Evolutionary conservation across 2,113 vertebrate species (phyloP).

Genomic region (Regulus satrapa): DNA sequence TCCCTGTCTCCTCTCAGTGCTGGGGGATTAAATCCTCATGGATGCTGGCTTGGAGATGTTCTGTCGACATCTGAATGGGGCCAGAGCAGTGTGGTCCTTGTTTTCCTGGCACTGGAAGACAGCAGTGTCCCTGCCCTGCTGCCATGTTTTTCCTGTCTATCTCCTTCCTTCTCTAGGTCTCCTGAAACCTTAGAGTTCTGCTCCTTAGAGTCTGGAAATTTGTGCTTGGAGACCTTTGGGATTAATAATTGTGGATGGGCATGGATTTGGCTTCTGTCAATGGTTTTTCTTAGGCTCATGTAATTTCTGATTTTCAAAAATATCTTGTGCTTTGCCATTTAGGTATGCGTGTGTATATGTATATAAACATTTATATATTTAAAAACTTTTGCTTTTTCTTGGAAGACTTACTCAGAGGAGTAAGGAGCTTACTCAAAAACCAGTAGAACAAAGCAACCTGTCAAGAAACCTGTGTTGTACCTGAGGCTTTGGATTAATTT

Average conservation of each 20-base stretch:
- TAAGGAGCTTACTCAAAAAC: background rate
- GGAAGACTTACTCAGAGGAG: no score
- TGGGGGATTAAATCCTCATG: background rate
- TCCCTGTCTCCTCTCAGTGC: accelerated
- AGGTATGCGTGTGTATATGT: background rate
- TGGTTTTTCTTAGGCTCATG: background rate
- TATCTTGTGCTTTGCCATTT: background rate
- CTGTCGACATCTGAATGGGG: background rate
- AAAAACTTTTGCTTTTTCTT: background rate
- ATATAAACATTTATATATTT: background rate
- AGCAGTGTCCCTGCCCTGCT: background rate
- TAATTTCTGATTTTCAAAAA: background rate
- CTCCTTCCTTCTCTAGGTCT: background rate
- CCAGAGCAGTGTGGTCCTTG: accelerated
- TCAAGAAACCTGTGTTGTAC: background rate
- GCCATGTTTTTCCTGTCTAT: background rate
- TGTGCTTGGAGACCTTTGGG: background rate
- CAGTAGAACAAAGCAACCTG: background rate
- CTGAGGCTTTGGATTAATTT: background rate
- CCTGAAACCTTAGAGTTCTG: background rate
- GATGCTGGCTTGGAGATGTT: background rate
- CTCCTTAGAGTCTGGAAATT: background rate
- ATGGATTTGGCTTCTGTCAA: background rate
- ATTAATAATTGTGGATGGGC: background rate
- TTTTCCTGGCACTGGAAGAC: background rate